Evolutionary conservation across 2,888 invertebrate genomes (phyloP).

Genomic region (Plebejus argus): DNA sequence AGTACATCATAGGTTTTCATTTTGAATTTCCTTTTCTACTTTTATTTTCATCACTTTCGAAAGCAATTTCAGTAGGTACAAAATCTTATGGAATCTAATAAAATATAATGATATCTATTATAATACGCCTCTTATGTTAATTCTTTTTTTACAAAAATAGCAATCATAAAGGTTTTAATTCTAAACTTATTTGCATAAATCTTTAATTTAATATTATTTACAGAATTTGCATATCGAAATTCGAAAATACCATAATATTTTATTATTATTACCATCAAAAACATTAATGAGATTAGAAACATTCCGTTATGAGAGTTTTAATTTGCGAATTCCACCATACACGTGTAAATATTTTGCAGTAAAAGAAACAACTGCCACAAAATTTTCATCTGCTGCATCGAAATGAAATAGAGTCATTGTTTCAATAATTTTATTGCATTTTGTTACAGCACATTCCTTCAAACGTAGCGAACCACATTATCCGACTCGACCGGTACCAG

Average conservation of each 20-base stretch:
- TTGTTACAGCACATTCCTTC: constrained; percentile 41
- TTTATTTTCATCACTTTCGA: not conserved
- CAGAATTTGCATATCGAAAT: constrained; percentile 1
- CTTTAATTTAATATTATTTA: not conserved
- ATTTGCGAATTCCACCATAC: not conserved
- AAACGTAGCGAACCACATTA: constrained; percentile 55
- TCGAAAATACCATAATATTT: not conserved
- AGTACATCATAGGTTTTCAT: not conserved
- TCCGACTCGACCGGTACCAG: constrained; percentile 56
- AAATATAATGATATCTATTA: not conserved
- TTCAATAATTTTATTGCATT: not conserved
- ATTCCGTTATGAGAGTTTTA: not conserved
- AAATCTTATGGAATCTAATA: too few species aligned
- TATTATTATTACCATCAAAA: constrained; percentile 10
- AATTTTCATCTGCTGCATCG: not conserved
- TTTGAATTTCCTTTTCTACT: too few species aligned
- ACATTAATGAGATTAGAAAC: not conserved
- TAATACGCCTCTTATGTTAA: not conserved
- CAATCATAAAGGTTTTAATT: not conserved
- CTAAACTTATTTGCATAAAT: not conserved
- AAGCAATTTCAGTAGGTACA: not conserved
- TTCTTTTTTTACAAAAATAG: not conserved
- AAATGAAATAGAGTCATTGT: not conserved
- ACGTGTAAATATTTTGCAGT: not conserved
- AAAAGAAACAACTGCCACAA: not conserved